phyloP scores from a whole-genome alignment of 2,888 invertebrate genomes.

The Diploptera punctata region DNA sequence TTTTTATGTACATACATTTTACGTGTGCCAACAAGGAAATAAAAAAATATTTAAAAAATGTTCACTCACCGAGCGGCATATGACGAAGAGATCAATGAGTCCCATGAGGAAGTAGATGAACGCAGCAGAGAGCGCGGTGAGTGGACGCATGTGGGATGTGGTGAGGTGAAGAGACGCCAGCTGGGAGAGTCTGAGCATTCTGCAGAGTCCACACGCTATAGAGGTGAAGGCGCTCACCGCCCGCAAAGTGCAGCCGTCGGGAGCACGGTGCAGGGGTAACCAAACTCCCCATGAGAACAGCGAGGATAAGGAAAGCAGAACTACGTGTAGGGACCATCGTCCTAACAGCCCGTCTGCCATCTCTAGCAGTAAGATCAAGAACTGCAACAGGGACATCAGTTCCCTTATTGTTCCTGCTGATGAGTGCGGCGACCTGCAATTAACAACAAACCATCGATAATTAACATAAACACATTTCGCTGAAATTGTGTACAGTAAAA shows the following conservation, averaged over 20 bases:
- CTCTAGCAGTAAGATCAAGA: constrained; percentile 45
- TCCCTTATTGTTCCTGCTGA: constrained; percentile 39
- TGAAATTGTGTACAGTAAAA: too few relatives aligned
- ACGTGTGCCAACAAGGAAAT: constrained; percentile 7
- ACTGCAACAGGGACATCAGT: constrained; percentile 44
- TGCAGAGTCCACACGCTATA: constrained; percentile 43
- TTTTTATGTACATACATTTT: too few relatives aligned
- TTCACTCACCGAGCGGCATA: constrained; percentile 50
- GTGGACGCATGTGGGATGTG: constrained; percentile 47
- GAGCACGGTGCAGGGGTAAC: constrained; percentile 46
- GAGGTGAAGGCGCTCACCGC: constrained; percentile 33
- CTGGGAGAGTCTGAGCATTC: constrained; percentile 40
- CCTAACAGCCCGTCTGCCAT: constrained; percentile 42
- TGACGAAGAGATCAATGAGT: constrained; percentile 50
- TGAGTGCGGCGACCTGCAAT: neutral
- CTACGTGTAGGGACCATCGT: neutral
- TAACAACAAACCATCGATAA: too few relatives aligned
- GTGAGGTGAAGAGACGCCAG: constrained; percentile 42
- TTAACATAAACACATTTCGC: too few relatives aligned
- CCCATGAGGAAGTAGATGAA: constrained; percentile 48
- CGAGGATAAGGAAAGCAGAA: constrained; percentile 42
- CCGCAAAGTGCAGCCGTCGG: neutral
- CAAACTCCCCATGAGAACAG: constrained; percentile 49
- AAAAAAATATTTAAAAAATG: constrained; percentile 41
- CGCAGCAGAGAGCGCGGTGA: constrained; percentile 47